Conservation (phyloP, 2,797 vertebrate species). For the Alca torda region DNA sequence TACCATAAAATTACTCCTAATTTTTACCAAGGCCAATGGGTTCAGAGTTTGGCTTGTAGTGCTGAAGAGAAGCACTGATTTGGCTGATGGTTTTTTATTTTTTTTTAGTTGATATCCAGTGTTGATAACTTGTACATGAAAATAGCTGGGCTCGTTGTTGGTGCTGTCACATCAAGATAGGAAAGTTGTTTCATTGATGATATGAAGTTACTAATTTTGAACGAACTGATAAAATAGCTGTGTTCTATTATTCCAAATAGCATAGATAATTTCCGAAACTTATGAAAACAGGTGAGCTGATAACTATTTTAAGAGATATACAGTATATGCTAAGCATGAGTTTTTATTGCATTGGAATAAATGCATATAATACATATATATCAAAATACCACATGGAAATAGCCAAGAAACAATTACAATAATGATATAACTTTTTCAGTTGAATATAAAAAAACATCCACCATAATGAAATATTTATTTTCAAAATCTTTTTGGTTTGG, state of each 20-base stretch:
- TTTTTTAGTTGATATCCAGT: neutral
- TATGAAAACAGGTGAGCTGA: neutral
- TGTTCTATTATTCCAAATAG: neutral
- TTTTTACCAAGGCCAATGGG: neutral
- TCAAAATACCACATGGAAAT: neutral
- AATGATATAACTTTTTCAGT: neutral
- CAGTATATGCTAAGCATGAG: neutral
- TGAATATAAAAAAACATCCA: neutral
- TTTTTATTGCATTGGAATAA: neutral
- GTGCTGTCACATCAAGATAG: slow-evolving; percentile 10
- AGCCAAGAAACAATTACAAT: neutral
- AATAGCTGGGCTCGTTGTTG: neutral
- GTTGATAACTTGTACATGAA: neutral
- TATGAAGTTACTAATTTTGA: slow-evolving; percentile 2
- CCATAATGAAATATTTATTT: neutral
- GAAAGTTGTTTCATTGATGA: neutral
- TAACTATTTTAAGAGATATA: neutral
- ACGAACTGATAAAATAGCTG: neutral
- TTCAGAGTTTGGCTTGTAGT: neutral
- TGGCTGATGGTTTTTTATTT: neutral
- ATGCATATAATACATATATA: neutral
- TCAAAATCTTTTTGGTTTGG: neutral
- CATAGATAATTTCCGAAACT: neutral
- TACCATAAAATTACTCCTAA: neutral
- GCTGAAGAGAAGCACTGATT: neutral